These are phyloP conservation scores for Chaenodraco wilsoni DNA, from an alignment of 2,797 vertebrate species.

Conservation along the genomic window DNA sequence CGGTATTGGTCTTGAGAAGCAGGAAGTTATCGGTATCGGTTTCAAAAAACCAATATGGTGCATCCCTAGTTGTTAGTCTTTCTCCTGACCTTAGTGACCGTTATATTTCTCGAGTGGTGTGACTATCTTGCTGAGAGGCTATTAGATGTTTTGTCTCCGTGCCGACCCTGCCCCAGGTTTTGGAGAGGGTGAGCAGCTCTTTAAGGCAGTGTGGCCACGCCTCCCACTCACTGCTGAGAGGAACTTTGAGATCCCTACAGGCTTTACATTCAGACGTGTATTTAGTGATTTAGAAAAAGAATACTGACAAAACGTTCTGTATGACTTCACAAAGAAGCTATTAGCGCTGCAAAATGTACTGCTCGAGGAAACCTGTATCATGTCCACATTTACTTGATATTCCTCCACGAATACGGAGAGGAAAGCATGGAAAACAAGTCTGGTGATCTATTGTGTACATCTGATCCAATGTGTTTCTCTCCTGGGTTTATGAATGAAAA, in stretches of 20 bases:
- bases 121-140: conserved; percentile 12
- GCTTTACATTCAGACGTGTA: background rate
- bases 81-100: conserved; percentile 14
- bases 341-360: background rate
- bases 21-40: too few species aligned
- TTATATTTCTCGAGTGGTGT: conserved; percentile 18
- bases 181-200: conserved; percentile 23
- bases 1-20: too few species aligned
- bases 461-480: too few species aligned
- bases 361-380: background rate
- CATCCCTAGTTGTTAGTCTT: background rate
- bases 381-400: background rate
- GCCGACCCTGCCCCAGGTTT: conserved; percentile 16
- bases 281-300: background rate
- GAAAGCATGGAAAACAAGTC: too few species aligned
- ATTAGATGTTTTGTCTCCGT: conserved; percentile 4
- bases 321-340: too few species aligned
- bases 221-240: conserved; percentile 16
- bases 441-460: too few species aligned
- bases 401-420: background rate
- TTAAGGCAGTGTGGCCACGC: conserved; percentile 17
- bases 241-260: conserved; percentile 7
- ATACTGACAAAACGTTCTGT: background rate
- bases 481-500: too few species aligned
- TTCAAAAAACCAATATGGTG: too few species aligned